Base-by-base conservation (phyloP, 1,140 invertebrate species). In the Diplogasteroides magnus region DNA sequence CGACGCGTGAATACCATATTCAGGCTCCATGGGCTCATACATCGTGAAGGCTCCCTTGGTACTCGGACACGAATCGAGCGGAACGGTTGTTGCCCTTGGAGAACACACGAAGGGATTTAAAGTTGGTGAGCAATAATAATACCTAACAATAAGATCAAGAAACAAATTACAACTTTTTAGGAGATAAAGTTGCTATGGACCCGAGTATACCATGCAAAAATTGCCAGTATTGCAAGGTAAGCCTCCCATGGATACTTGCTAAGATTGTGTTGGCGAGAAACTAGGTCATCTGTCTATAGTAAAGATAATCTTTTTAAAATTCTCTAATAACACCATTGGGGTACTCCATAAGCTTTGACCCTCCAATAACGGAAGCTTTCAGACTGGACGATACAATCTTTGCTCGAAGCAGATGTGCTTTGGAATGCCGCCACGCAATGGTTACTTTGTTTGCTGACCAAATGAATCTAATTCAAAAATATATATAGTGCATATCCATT, bases 161-260 rank as follows among this genome's bases (percentile, higher is more conserved):
- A n/a, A n/a, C 37, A 48, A 48, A n/a, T n/a, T n/a, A n/a, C n/a
- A n/a, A n/a, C n/a, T 29, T 61, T 48, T 48, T 19, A 48, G 37
- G 37, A 48, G 94, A 97, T 85, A 86, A 92, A 61, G 92, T 97
- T 2, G 92, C 92, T 0, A 90, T 96, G 69, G 94, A 97, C 84
- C 94, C 93, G 2, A 92, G 92, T 3, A 88, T 93, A 55, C 89
- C 92, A 0, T 98, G 94, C 79, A 86, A 91, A 62, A 85, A 83
- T 26, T 98, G 94, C 82, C 85, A 88, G 25, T 90, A 88, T 79
- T 98, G 94, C 83, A 93, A 92, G 84, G 85, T 84, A 67, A 27
- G 15, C 58, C 15, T n/a, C 15, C 14, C 14, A 27, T 11, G 15
- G 15, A 11, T n/a, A 6, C 6, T 19, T 19, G 37, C 62, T n/a